Percentiles rank a stretch among this genome's conserved stretches.
Conservation (phyloP, 2,113 vertebrate genomes). For the Chionomys nivalis region DNA sequence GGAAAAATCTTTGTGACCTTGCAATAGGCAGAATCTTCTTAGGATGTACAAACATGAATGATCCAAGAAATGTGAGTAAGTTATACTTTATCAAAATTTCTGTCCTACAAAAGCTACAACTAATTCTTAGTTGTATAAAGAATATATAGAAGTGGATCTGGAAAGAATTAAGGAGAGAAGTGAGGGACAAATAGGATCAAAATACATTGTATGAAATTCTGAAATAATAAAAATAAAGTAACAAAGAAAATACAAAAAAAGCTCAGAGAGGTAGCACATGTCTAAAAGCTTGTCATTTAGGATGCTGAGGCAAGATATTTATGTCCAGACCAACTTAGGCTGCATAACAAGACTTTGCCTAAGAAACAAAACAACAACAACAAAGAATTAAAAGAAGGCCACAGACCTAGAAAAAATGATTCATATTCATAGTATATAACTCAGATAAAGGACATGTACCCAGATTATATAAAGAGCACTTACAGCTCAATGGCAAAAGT, state of each 20-base stretch:
- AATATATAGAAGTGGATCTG: background rate
- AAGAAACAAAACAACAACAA: background rate
- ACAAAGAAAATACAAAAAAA: background rate
- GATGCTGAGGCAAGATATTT: background rate
- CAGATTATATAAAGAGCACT: background rate
- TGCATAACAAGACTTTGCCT: background rate
- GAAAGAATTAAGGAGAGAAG: background rate
- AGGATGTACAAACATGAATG: background rate
- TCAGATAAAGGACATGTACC: background rate
- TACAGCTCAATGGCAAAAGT: background rate
- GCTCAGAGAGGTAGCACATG: background rate
- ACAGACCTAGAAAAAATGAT: background rate
- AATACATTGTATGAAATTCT: background rate
- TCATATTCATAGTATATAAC: background rate
- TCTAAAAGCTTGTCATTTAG: background rate
- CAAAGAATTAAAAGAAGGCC: background rate
- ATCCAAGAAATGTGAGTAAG: background rate
- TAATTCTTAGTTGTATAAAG: background rate
- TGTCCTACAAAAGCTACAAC: background rate
- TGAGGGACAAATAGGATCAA: background rate
- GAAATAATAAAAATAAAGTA: background rate
- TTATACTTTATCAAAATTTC: constrained; percentile 17
- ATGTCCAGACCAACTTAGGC: background rate
- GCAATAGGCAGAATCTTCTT: background rate
- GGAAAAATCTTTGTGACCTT: background rate